Percentiles rank a stretch among this genome's conserved stretches.
Conservation (phyloP, 2,113 vertebrate genomes). For the Damaliscus lunatus region DNA sequence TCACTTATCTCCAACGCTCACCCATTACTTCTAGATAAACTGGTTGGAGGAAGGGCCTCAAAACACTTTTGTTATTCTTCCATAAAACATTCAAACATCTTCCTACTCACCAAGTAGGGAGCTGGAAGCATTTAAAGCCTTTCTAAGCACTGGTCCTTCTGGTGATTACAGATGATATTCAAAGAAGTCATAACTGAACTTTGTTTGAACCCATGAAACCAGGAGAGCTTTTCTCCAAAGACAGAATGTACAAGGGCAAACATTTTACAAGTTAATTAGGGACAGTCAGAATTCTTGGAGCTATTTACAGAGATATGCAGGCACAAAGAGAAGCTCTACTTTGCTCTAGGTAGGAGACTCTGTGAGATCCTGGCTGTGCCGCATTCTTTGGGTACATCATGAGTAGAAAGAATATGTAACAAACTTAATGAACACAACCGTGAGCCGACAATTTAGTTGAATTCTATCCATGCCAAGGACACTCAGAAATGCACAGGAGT, state of each 20-base stretch:
- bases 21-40: not conserved
- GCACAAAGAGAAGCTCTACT: not conserved
- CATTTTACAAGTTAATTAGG: not conserved
- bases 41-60: not conserved
- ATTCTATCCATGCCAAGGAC: too few species aligned
- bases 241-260: conserved; percentile 1
- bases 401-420: not conserved
- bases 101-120: not conserved
- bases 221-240: not conserved
- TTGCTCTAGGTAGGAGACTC: not conserved
- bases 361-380: not conserved
- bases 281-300: not conserved
- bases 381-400: not conserved
- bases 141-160: not conserved
- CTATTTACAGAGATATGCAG: not conserved
- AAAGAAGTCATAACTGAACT: not conserved
- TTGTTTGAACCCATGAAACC: not conserved
- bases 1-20: not conserved
- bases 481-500: not conserved
- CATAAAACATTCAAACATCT: not conserved
- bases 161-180: not conserved
- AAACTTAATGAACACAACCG: not conserved
- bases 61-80: not conserved
- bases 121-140: not conserved
- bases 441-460: not conserved